Conservation (phyloP, 1,140 invertebrate genomes). For the Colletes gigas region DNA sequence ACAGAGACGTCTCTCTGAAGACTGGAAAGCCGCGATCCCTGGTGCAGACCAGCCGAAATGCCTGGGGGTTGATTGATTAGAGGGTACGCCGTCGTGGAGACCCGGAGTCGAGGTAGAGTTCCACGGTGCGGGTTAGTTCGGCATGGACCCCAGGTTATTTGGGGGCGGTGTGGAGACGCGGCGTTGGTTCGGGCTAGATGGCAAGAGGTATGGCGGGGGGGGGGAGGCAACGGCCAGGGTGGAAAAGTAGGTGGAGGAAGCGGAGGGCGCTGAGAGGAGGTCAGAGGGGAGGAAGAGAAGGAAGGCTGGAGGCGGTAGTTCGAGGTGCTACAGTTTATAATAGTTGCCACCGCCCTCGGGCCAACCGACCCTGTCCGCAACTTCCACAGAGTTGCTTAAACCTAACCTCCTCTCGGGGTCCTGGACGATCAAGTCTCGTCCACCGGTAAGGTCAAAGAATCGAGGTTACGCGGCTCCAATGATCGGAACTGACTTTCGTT, state of each 20-base stretch:
- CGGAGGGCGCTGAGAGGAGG: slow-evolving; percentile 57
- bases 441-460: slow-evolving; percentile 50
- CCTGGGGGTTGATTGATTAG: slow-evolving; percentile 81
- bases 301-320: slow-evolving; percentile 79
- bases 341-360: slow-evolving; percentile 80
- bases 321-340: slow-evolving; percentile 82
- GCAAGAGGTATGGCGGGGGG: slow-evolving; percentile 27
- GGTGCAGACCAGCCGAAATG: slow-evolving; percentile 71
- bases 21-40: slow-evolving; percentile 69
- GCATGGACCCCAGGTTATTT: slow-evolving; percentile 78
- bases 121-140: slow-evolving; percentile 75
- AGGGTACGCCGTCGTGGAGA: slow-evolving; percentile 72
- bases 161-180: slow-evolving; percentile 60
- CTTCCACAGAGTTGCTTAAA: slow-evolving; percentile 81
- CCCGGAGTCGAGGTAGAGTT: slow-evolving; percentile 67
- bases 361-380: slow-evolving; percentile 78
- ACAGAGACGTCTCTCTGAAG: slow-evolving; percentile 65
- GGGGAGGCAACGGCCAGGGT: slow-evolving; percentile 1
- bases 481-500: background rate
- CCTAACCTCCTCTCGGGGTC: slow-evolving; percentile 72
- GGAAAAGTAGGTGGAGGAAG: slow-evolving; percentile 56
- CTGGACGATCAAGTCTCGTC: slow-evolving; percentile 72
- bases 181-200: slow-evolving; percentile 32
- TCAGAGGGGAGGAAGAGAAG: slow-evolving; percentile 63
- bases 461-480: slow-evolving; percentile 19